Evolutionary conservation across 1,140 invertebrate genomes (phyloP), one percentile per base, ranked within the genome.

Genomic region (Delia radicum): DNA sequence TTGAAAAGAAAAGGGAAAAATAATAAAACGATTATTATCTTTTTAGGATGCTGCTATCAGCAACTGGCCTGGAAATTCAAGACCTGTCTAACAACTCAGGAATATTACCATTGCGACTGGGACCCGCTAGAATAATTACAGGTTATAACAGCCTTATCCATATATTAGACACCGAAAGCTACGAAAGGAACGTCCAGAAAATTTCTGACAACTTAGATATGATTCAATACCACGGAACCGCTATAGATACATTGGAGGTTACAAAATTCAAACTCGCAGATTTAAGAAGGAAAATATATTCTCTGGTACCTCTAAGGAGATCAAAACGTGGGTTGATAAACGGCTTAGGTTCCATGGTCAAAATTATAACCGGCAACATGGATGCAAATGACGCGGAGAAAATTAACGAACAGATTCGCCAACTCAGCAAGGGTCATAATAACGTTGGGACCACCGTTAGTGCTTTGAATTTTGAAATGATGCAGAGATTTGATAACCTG

Each of bases 301-400:
- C 31, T 6, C 12, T 33, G 12, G 4, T 6, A 6, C 31, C 31
- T 6, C 12, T 7, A 7, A 61, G 5, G n/a, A 10, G 26, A 6
- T 12, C 31, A 72, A 72, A 72, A 72, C 10, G 28, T 18, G 31
- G 69, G 7, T 29, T 72, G 4, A 18, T 33, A 33, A 74, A 74
- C 26, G 73, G 73, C 6, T 10, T 63, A 29, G 73, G 61, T n/a
- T 61, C 73, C 8, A 3, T 74, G 3, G 63, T 74, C 5, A 74
- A 63, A 74, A 4, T 4, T 18, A 74, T 74, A 31, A 63, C 73
- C 15, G 29, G 73, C 5, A 74, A 63, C 31, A 63, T 74, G 61
- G 73, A 65, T 26, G 48, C 48, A 18, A 74, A 74, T 37, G 55
- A 74, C 33, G 73, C 55, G 13, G 18, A 7, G 28, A 18, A 62